Evolutionary conservation across 2,888 invertebrate species (phyloP), one percentile per base, ranked within the genome.

Genomic region (Merodon equestris): DNA sequence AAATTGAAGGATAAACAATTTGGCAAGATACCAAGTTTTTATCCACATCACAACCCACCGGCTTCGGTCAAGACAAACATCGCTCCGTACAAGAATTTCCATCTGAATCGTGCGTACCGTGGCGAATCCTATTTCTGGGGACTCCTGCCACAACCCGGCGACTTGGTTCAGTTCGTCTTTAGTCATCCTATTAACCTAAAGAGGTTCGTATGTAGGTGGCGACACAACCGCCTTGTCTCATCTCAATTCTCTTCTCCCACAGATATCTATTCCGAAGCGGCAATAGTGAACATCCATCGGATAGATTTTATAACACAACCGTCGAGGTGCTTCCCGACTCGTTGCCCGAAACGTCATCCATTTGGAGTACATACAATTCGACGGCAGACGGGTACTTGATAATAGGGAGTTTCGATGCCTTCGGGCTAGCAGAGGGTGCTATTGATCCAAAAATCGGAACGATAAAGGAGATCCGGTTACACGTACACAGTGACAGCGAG

Each of bases 111-210:
- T 82, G 97, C 97, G 1, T 98, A 98, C 87, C 90, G 91, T 15
- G 98, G 98, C 0, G 93, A 94, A 82, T 93, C 94, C 0, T 97
- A 94, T 86, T 98, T 97, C 89, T 98, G 97, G 98, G 97, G 96
- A 0, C 89, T 95, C 9, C 90, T 94, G 44, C 98, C 98, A 0
- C 94, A 93, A 84, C 92, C 93, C 9, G 96, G 95, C 1, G 96
- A 97, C 87, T 90, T 92, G 66, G 90, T 97, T 15, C 92, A 93
- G 82, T 94, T 98, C 86, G 93, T 93, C 87, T 97, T 97, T 87
- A 89, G 91, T 53, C 91, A 92, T 60, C 96, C 97, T 17, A 90
- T 93, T 77, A 85, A 88, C 83, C 88, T 96, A 74, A 92, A 92
- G 86, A 92, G 91, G 95, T 95, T 87, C 87, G 68, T 63, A 27